Base-by-base conservation (phyloP, 2,113 vertebrate genomes). In the Entelurus aequoreus region DNA sequence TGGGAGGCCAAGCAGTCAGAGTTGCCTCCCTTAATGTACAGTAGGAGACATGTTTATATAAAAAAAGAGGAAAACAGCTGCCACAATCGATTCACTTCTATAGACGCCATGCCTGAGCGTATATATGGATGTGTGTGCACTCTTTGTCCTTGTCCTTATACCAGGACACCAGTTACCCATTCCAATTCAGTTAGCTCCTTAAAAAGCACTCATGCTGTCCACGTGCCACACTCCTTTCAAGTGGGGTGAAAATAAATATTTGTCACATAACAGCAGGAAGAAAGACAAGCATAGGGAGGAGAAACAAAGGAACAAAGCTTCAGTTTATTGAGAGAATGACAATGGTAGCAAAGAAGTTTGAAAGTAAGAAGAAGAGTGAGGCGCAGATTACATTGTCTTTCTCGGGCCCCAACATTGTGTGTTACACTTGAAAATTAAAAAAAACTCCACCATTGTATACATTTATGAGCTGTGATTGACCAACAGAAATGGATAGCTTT, bases 231-330 rank as follows among this genome's bases (percentile, higher is more conserved):
- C 60, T 11, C 36, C 15, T n/a, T 63, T 47, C 46, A 44, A 76
- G 63, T 57, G 48, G 53, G 16, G 14, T 58, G 37, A 61, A 79
- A 75, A 86, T 81, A 81, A 77, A 87, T 86, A 84, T 87, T 82
- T 84, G 84, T 85, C 68, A 67, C 72, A 74, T 74, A 63, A 57
- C 37, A 68, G 50, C 54, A 60, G 52, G 47, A 36, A 50, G 21
- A 35, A 52, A 67, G 55, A 52, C 15, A 15, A 49, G 60, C 36
- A 16, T 3, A 9, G 40, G n/a, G 21, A 56, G 52, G n/a, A 38
- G 2, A 13, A 37, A 56, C 52, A 60, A 60, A 54, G 44, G 56
- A 16, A 72, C 46, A 48, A 47, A 69, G 62, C 8, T 36, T 49
- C 47, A 62, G 35, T 68, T 79, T 72, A 64, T 80, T 73, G 78